Base-by-base conservation (phyloP, 1,140 invertebrate species). In the Drosophila bocki region DNA sequence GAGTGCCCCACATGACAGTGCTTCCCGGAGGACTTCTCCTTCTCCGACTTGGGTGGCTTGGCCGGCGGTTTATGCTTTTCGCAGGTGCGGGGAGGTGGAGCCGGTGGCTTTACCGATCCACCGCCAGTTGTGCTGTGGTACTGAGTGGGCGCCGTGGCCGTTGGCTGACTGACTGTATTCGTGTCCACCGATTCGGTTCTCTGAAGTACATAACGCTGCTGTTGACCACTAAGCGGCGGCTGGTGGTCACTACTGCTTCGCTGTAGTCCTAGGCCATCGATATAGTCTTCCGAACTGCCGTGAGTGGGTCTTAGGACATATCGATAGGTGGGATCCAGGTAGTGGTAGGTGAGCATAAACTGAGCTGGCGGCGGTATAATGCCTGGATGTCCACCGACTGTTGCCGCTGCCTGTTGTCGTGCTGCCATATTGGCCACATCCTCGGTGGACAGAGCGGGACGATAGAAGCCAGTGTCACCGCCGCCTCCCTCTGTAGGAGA, bases 361-460 rank as follows among this genome's bases (percentile, higher is more conserved):
- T 94, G 94, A 35, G 94, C 94, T 26, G 94, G 94, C 15, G 94
- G 93, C 47, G 93, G 92, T 48, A 93, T 92, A 13, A 93, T 92
- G 58, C 75, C 48, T 6, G 37, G 39, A 22, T 56, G 53, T 1
- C 59, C 65, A 41, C 70, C 70, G 2, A 32, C 29, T 2, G 47
- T 37, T 1, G 47, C 7, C 8, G 58, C 50, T 3, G 78, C 69
- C 41, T 86, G 86, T 37, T 72, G 91, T 2, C 91, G 72, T 13
- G 84, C 51, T 8, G 68, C 39, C 8, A 93, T 84, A 50, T 94
- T 94, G 3, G 95, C 94, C 11, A 96, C 95, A 91, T 96, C 95
- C 93, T 96, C 96, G 13, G 95, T 96, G 8, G 95, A 96, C 3
- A 96, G 91, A 0, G 96, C 95, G 0, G 95, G 94, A 78, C 95